Percentiles rank a stretch among this genome's conserved stretches.
Conservation (phyloP, 2,888 invertebrate genomes). For the Tachystola acroxantha region DNA sequence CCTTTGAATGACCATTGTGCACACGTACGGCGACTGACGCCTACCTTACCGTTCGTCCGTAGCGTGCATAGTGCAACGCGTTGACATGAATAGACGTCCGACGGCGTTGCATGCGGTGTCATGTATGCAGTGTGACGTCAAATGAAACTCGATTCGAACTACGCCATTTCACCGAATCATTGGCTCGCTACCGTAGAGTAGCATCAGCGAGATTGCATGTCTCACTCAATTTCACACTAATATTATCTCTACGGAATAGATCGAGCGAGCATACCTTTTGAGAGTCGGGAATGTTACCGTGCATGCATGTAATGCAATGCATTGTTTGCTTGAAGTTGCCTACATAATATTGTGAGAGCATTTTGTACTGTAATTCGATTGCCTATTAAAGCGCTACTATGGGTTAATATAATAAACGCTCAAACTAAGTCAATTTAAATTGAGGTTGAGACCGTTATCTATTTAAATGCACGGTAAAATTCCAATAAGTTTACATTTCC, state of each 20-base stretch:
- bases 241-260: not conserved
- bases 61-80: conserved; percentile 25
- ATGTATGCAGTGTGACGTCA: conserved; percentile 35
- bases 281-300: not conserved
- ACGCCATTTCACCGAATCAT: conserved; percentile 30
- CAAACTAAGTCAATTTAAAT: too few relatives aligned
- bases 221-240: conserved; percentile 8
- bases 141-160: conserved; percentile 48
- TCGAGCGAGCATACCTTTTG: too few relatives aligned
- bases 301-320: too few relatives aligned
- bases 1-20: conserved; percentile 49
- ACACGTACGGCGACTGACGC: conserved; percentile 40
- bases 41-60: conserved; percentile 17
- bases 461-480: too few relatives aligned
- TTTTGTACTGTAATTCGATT: too few relatives aligned
- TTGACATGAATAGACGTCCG: conserved; percentile 52
- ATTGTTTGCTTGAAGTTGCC: too few relatives aligned
- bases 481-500: too few relatives aligned
- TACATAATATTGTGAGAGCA: too few relatives aligned
- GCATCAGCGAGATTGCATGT: conserved; percentile 10
- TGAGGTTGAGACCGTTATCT: too few relatives aligned
- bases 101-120: conserved; percentile 29
- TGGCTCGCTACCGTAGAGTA: not conserved
- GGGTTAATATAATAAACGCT: too few relatives aligned
- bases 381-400: too few relatives aligned